These are phyloP conservation scores for Apocheima hispidaria DNA, from an alignment of 2,888 invertebrate genomes.

Conservation along the genomic window DNA sequence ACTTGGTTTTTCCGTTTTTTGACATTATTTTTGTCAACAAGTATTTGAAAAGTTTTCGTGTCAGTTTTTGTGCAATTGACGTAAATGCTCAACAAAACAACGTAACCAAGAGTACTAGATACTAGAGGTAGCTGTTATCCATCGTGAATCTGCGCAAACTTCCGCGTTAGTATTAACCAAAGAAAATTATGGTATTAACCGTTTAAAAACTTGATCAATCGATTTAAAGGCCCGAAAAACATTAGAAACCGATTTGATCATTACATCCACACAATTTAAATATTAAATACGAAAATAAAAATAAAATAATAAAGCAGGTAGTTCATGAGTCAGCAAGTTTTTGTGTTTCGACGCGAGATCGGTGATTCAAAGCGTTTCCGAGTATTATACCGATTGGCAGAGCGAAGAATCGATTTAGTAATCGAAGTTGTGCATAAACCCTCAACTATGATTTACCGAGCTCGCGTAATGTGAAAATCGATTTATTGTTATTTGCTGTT, in stretches of 20 bases:
- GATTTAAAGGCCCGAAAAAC: conserved; percentile 9
- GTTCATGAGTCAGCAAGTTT: conserved; percentile 33
- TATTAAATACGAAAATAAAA: conserved; percentile 13
- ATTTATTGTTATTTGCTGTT: conserved; percentile 3
- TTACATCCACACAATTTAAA: conserved; percentile 5
- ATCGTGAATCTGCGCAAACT: conserved; percentile 9
- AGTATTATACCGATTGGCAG: conserved; percentile 28
- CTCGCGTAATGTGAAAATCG: background rate
- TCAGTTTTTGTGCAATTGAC: conserved; percentile 8
- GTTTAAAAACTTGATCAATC: conserved; percentile 4
- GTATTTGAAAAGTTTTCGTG: background rate
- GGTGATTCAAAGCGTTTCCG: conserved; percentile 40
- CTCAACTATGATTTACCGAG: conserved; percentile 1
- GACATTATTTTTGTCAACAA: conserved; percentile 9
- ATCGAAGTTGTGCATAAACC: conserved; percentile 10
- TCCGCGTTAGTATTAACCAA: background rate
- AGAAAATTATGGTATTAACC: background rate
- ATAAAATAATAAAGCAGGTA: conserved; percentile 19
- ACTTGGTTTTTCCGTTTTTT: conserved; percentile 3
- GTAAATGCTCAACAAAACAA: background rate
- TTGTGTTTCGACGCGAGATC: conserved; percentile 21
- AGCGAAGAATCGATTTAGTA: conserved; percentile 25
- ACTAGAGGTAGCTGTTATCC: background rate
- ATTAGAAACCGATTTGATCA: conserved; percentile 5
- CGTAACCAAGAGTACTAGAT: background rate